Evolutionary conservation across 2,888 invertebrate genomes (phyloP), one percentile per base, ranked within the genome.

Genomic region (Syritta pipiens): DNA sequence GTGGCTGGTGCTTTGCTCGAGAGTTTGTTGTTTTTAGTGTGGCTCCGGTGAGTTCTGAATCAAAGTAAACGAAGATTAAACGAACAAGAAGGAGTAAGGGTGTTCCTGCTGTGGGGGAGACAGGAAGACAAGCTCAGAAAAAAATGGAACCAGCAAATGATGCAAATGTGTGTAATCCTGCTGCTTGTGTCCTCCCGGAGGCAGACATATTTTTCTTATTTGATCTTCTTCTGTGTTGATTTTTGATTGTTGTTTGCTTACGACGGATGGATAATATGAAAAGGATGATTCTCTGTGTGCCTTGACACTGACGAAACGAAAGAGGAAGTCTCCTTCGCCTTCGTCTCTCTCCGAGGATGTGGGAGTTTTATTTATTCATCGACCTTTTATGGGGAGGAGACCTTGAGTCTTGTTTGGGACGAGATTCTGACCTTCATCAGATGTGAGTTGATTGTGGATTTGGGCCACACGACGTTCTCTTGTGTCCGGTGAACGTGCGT

Each of bases 191-290:
- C n/a, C n/a, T 49, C 51, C 63, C 22, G 22, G 5, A 42, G 49
- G 63, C 14, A 42, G 42, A 51, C 42, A 40, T 28, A 63, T 48
- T 24, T 37, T 49, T 4, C 49, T 30, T 63, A 30, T 63, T 63
- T 51, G 51, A 51, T 63, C 30, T 30, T 9, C 14, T 51, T 63
- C 30, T 63, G n/a, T n/a, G 63, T 63, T 63, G 63, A 63, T 46
- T 63, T 51, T 51, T 63, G 63, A 63, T 51, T 63, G 42, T 26
- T 63, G 51, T 63, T 42, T 63, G 51, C 51, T 42, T 51, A 14
- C 17, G 17, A 7, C 5, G 14, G 37, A 49, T 14, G 49, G 32
- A 62, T 62, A n/a, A n/a, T n/a, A n/a, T n/a, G n/a, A n/a, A n/a
- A n/a, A n/a, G n/a, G n/a, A n/a, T n/a, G n/a, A n/a, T n/a, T n/a